Base-by-base conservation (phyloP, 2,113 vertebrate genomes). In the Gopherus flavomarginatus region DNA sequence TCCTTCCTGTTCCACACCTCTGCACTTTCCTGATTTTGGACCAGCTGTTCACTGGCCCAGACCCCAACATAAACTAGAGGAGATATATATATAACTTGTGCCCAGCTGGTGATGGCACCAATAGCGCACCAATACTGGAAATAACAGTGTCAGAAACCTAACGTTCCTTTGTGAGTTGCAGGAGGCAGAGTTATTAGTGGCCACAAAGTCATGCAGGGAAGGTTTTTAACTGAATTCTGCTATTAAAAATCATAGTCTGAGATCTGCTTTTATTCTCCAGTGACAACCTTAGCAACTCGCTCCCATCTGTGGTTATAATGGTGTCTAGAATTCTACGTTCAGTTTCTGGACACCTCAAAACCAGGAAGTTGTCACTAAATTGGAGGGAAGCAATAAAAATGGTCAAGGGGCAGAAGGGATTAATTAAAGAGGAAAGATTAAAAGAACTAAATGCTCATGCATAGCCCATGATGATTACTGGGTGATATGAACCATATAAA, bases 351-450 rank as follows among this genome's bases (percentile, higher is more conserved):
- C 38, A 77, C 21, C 69, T 42, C 35, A 42, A 24, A 75, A 75
- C 19, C 0, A 52, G 47, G 19, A 84, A n/a, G 24, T 69, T 87
- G 77, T 72, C 27, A 0, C 31, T 35, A 11, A 5, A 1, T 5
- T 19, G 2, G 38, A 79, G 59, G 54, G 35, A 38, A 54, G 5
- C 24, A 54, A 26, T 6, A 8, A 29, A 24, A 81, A 54, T 5
- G 5, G 72, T 82, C 54, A 91, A 80, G 49, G 0, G 0, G 42
- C 59, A 0, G 0, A 54, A 62, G 49, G 79, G n/a, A 65, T 59
- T 52, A 16, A 44, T 90, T 88, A 83, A 90, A 19, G 9, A 21
- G 0, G 1, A 59, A 42, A 88, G 82, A 85, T 77, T 31, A 54
- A 72, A 94, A 87, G 47, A 75, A 11, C 22, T 1, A 1, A 72